A percentile compares a stretch with the other conserved stretches of the same genome.
These are phyloP conservation scores for Ephestia elutella DNA, from an alignment of 1,140 invertebrate species.

Conservation along the genomic window DNA sequence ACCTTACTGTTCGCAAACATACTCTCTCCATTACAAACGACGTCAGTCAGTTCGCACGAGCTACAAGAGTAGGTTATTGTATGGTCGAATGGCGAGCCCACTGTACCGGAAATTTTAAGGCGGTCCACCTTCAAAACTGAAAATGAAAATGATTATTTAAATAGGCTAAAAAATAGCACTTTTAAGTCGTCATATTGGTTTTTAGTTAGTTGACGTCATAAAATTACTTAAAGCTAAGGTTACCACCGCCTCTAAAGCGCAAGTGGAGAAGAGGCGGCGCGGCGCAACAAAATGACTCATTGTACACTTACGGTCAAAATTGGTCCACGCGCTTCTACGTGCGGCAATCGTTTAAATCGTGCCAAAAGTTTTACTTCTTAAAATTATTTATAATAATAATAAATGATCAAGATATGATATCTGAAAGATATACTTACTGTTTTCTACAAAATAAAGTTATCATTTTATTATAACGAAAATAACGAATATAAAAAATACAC, in stretches of 20 bases:
- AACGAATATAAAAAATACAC: not conserved
- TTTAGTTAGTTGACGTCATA: no score
- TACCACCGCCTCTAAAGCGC: no score
- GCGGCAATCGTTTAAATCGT: no score
- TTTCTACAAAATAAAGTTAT: not conserved
- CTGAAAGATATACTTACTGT: not conserved
- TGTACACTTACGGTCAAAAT: no score
- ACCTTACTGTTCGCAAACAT: conserved; percentile 29
- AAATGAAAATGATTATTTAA: conserved; percentile 3
- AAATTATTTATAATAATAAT: no score
- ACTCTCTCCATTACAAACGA: conserved; percentile 41
- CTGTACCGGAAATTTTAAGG: conserved; percentile 19
- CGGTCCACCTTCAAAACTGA: conserved; percentile 22
- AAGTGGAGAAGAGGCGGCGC: no score
- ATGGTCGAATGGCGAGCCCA: conserved; percentile 32
- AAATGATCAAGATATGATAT: not conserved
- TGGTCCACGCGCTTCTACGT: no score
- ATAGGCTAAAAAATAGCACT: no score
- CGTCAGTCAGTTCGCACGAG: conserved; percentile 31
- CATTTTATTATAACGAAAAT: not conserved
- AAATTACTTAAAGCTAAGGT: no score
- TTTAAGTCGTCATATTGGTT: not conserved
- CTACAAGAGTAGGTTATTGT: conserved; percentile 30
- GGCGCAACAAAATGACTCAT: no score
- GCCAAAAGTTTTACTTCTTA: no score